phyloP scores from a whole-genome alignment of 2,113 vertebrate species.

The Gallinago undulata region DNA sequence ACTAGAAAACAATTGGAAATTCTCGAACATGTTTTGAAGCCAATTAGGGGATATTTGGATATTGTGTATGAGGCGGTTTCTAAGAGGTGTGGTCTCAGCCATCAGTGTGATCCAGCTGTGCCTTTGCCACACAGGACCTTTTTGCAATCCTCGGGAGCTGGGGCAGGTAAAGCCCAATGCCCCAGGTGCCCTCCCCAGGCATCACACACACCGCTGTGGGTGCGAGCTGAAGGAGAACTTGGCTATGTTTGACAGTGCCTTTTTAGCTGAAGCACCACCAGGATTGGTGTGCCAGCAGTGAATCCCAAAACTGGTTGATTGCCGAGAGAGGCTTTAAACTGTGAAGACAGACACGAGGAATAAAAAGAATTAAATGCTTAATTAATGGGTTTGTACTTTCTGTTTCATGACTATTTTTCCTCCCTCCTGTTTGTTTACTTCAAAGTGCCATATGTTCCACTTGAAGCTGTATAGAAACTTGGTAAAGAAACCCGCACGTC shows the following conservation, averaged over 20 bases:
- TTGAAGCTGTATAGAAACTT: background rate
- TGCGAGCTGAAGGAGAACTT: background rate
- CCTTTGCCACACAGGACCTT: background rate
- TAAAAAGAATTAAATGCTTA: constrained; percentile 46
- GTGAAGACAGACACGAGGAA: constrained; percentile 10
- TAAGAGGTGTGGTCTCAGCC: fast-evolving
- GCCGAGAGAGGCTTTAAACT: background rate
- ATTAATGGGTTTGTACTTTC: constrained; percentile 13
- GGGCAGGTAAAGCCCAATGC: background rate
- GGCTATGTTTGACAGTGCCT: constrained; percentile 27
- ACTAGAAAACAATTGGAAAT: background rate
- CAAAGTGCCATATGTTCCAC: background rate
- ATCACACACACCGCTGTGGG: background rate
- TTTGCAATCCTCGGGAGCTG: background rate
- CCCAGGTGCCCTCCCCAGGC: background rate
- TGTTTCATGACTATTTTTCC: background rate
- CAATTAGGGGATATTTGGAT: background rate
- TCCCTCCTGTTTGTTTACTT: background rate
- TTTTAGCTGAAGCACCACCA: constrained; percentile 25
- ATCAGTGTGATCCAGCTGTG: background rate
- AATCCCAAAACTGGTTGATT: constrained; percentile 54
- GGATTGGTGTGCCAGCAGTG: constrained; percentile 35
- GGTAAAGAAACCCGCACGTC: background rate
- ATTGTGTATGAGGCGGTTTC: background rate
- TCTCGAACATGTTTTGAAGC: background rate